phyloP scores from a whole-genome alignment of 1,140 invertebrate species.

The Saccostrea echinata region DNA sequence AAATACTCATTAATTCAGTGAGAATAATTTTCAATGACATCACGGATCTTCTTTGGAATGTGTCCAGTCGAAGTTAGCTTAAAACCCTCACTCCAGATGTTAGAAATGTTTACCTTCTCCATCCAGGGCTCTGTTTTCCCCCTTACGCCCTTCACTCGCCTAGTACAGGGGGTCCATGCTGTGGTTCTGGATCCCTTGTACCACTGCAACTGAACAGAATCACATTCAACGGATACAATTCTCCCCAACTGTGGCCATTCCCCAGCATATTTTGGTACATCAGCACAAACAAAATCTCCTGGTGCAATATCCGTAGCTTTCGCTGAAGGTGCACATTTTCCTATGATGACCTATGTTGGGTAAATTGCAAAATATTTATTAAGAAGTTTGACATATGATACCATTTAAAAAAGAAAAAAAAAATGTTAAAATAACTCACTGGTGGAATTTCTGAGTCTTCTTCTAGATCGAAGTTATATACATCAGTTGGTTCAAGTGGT shows the following conservation, averaged over 20 bases:
- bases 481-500: not conserved
- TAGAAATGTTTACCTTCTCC: not conserved
- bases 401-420: not conserved
- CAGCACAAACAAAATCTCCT: not conserved
- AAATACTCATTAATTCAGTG: no score
- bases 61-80: no score
- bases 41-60: no score
- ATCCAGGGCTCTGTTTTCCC: not conserved
- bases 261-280: not conserved
- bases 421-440: not conserved
- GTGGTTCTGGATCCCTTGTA: not conserved
- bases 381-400: not conserved
- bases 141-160: not conserved
- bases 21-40: no score
- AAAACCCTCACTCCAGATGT: no score
- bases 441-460: not conserved
- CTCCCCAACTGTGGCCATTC: not conserved
- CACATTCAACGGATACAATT: not conserved
- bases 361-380: not conserved
- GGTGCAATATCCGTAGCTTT: not conserved
- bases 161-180: not conserved
- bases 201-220: not conserved
- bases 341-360: not conserved
- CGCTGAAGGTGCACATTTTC: not conserved
- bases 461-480: not conserved